phyloP scores from a whole-genome alignment of 2,113 vertebrate species.

The Apaloderma vittatum region DNA sequence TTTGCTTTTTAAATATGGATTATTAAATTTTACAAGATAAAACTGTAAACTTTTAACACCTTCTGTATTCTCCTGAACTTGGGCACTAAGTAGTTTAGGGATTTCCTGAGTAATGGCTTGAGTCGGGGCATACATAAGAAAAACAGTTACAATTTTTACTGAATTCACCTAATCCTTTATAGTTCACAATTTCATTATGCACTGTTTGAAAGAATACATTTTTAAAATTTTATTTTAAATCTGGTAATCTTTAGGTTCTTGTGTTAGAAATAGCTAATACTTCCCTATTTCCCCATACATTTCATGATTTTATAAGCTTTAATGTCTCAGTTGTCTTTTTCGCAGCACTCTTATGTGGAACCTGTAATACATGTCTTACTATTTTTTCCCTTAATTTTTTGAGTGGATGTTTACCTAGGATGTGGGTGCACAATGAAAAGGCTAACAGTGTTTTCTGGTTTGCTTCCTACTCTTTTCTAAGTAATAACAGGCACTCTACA shows the following conservation, averaged over 20 bases:
- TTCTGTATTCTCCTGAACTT: fast-evolving
- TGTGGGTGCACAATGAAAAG: neutral
- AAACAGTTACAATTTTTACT: neutral
- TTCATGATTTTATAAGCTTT: neutral
- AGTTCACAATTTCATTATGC: neutral
- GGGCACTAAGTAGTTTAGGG: neutral
- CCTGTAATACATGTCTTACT: neutral
- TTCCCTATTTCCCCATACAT: neutral
- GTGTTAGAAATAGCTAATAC: neutral
- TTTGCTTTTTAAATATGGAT: neutral
- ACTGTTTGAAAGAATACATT: neutral
- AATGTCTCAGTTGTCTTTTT: neutral
- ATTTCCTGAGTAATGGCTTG: neutral
- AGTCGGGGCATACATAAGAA: neutral
- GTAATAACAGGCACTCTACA: neutral
- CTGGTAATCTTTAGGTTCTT: neutral
- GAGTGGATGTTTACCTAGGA: neutral
- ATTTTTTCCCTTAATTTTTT: neutral
- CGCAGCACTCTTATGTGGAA: neutral
- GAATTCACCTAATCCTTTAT: neutral
- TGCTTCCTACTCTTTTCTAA: neutral
- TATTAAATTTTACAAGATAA: neutral
- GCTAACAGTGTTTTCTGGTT: neutral
- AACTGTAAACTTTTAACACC: neutral
- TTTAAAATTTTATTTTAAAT: neutral